phyloP scores from a whole-genome alignment of 2,888 invertebrate species.

The Pseudoips prasinana region DNA sequence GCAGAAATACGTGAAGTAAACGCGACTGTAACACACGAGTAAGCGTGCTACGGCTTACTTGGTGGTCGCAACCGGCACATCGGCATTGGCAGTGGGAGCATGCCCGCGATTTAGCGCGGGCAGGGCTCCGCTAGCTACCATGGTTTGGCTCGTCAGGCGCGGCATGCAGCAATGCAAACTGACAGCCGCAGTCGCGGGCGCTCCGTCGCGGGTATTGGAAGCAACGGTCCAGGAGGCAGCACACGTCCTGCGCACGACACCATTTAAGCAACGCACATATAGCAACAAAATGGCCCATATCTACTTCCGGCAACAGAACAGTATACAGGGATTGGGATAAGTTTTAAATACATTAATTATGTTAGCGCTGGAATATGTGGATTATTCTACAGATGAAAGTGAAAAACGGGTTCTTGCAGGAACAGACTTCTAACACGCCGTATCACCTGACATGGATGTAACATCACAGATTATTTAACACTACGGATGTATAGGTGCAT shows the following conservation, averaged over 20 bases:
- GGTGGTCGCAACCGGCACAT: constrained; percentile 75
- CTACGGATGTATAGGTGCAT: too few relatives aligned
- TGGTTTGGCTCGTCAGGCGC: constrained; percentile 84
- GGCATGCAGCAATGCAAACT: constrained; percentile 94
- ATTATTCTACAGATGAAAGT: too few relatives aligned
- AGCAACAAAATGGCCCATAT: constrained; percentile 16
- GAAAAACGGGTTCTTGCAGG: too few relatives aligned
- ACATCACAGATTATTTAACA: too few relatives aligned
- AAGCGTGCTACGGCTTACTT: constrained; percentile 76
- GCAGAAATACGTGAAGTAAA: constrained; percentile 34
- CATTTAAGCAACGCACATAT: constrained; percentile 68
- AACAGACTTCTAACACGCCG: too few relatives aligned
- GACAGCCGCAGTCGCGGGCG: constrained; percentile 94
- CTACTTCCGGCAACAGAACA: background rate
- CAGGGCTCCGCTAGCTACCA: constrained; percentile 82
- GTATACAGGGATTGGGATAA: constrained; percentile 1
- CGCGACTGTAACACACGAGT: constrained; percentile 57
- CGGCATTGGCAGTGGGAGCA: constrained; percentile 75
- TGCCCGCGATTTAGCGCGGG: constrained; percentile 75
- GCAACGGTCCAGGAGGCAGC: constrained; percentile 94
- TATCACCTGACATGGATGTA: too few relatives aligned
- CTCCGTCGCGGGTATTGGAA: constrained; percentile 91
- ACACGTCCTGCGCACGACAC: constrained; percentile 87
- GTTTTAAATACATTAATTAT: constrained; percentile 3
- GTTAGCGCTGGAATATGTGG: constrained; percentile 9